Evolutionary conservation across 2,797 vertebrate species (phyloP).

Genomic region (Decapterus maruadsi): DNA sequence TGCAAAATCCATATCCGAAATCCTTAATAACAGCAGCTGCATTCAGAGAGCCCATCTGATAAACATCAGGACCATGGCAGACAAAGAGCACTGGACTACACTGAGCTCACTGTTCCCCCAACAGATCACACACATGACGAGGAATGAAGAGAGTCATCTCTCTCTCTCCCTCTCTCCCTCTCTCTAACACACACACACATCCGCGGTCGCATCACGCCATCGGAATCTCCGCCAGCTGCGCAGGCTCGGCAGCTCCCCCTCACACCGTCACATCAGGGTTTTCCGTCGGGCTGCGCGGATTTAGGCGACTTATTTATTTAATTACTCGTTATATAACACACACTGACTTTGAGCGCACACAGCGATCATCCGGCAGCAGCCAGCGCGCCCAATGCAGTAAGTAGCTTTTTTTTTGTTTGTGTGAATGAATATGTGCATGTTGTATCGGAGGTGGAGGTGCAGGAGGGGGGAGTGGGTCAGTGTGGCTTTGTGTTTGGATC

Average conservation of each 20-base stretch:
- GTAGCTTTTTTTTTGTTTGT: conserved; percentile 46
- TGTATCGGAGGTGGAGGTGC: conserved; percentile 8
- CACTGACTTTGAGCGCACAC: conserved; percentile 35
- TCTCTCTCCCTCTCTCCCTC: neutral
- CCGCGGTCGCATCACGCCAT: conserved; percentile 70
- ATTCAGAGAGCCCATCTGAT: neutral
- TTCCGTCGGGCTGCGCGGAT: conserved; percentile 71
- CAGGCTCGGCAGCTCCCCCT: conserved; percentile 61
- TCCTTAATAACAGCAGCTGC: neutral
- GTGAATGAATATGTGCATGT: conserved; percentile 14
- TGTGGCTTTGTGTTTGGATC: conserved; percentile 60
- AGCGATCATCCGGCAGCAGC: conserved; percentile 34
- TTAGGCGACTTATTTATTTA: conserved; percentile 77
- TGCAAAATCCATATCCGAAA: neutral
- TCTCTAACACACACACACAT: conserved; percentile 20
- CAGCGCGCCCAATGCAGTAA: conserved; percentile 62
- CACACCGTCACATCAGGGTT: conserved; percentile 72
- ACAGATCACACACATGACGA: conserved; percentile 20
- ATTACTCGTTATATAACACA: conserved; percentile 75
- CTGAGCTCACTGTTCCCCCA: conserved; percentile 5
- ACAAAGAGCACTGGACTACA: neutral
- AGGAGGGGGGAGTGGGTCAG: conserved; percentile 19
- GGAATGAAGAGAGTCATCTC: conserved; percentile 44
- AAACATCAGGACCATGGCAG: neutral
- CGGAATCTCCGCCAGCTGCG: conserved; percentile 81